A percentile compares a stretch with the other conserved stretches of the same genome.
These are phyloP conservation scores for Jordanella pulchra DNA, from an alignment of 2,797 vertebrate genomes.

Conservation along the genomic window DNA sequence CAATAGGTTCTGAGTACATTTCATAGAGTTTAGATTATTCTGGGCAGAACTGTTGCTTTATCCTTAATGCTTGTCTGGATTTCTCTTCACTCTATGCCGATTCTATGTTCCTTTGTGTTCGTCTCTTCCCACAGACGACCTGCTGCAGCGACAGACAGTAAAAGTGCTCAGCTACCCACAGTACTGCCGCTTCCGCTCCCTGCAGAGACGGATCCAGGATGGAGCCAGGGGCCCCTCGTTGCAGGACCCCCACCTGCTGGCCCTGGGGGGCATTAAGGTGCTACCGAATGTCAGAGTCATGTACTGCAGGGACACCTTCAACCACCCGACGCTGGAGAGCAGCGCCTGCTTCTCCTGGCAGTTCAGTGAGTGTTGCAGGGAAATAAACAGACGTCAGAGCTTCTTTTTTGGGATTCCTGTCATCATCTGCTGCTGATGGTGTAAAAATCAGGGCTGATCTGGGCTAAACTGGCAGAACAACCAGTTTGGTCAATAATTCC, in stretches of 20 bases:
- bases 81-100: not conserved
- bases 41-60: not conserved
- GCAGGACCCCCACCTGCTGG: slow-evolving; percentile 78
- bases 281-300: slow-evolving; percentile 71
- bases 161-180: slow-evolving; percentile 84
- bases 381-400: not conserved
- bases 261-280: slow-evolving; percentile 76
- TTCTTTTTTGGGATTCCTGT: too few species aligned
- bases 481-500: too few species aligned
- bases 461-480: too few species aligned
- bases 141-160: slow-evolving; percentile 40
- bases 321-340: slow-evolving; percentile 80
- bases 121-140: slow-evolving; percentile 29
- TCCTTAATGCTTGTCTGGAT: too few species aligned
- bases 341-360: slow-evolving; percentile 76
- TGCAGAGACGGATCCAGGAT: slow-evolving; percentile 77
- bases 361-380: slow-evolving; percentile 72
- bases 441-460: too few species aligned
- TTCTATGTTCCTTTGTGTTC: not conserved
- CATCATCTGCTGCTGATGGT: too few species aligned
- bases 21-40: not conserved
- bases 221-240: slow-evolving; percentile 35
- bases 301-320: slow-evolving; percentile 85
- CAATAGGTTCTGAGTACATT: not conserved
- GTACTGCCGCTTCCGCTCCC: slow-evolving; percentile 83